Evolutionary conservation across 2,113 vertebrate species (phyloP).

Genomic region (Centrocercus urophasianus): DNA sequence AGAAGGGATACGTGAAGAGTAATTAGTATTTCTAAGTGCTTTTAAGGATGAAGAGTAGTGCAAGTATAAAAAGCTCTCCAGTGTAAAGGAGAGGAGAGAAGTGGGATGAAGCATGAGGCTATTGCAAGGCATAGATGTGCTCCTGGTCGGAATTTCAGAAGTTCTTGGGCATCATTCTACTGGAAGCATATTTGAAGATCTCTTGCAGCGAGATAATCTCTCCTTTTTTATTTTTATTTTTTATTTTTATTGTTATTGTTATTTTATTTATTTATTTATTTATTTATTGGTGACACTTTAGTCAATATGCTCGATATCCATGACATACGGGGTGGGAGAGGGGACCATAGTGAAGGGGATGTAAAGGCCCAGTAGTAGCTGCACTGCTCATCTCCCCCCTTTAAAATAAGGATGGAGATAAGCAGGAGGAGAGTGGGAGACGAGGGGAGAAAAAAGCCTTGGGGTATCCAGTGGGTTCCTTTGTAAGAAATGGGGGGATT

Average conservation of each 20-base stretch:
- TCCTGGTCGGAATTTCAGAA: not conserved
- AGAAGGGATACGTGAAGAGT: slow-evolving; percentile 19
- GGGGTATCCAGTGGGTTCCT: not conserved
- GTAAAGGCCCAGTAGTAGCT: not conserved
- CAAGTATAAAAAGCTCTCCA: not conserved
- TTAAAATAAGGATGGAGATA: not conserved
- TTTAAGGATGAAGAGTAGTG: not conserved
- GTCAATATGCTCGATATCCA: not conserved
- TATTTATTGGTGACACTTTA: not conserved
- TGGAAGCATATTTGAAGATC: not conserved
- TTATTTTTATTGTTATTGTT: too few species aligned
- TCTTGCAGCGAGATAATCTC: not conserved
- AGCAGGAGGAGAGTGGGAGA: not conserved
- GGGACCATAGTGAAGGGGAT: not conserved
- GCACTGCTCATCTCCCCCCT: not conserved
- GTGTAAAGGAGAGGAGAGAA: not conserved
- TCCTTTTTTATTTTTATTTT: too few species aligned
- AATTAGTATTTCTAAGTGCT: slow-evolving; percentile 50
- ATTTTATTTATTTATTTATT: not conserved
- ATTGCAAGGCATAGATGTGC: not conserved
- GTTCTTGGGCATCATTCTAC: not conserved
- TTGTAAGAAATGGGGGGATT: not conserved
- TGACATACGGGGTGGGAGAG: not conserved
- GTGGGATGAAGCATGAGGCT: not conserved
- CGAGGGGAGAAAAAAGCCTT: not conserved